Conservation (phyloP, 2,797 vertebrate genomes). For the Takifugu ocellatus region DNA sequence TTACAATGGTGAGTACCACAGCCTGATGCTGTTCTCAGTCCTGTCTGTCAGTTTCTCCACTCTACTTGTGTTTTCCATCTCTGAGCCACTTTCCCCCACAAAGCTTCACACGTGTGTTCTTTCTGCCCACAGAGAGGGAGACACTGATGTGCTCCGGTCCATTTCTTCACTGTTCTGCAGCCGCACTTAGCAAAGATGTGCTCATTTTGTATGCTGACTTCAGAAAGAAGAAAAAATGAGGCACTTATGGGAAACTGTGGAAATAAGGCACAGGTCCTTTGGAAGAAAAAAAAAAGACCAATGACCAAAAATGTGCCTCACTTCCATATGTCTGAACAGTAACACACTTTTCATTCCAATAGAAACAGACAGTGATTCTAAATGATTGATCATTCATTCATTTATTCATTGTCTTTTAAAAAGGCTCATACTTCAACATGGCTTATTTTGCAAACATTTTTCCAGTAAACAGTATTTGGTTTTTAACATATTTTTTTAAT, state of each 20-base stretch:
- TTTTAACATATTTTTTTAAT: too few species aligned
- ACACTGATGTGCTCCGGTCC: conserved; percentile 39
- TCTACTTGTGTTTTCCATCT: background rate
- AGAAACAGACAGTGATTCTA: background rate
- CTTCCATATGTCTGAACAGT: background rate
- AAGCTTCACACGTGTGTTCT: conserved; percentile 9
- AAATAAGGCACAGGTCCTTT: conserved; percentile 5
- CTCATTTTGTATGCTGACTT: conserved; percentile 47
- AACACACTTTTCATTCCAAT: conserved; percentile 13
- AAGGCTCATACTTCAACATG: too few species aligned
- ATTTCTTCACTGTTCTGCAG: conserved; percentile 55
- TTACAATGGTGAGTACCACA: conserved; percentile 57
- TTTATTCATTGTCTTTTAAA: background rate
- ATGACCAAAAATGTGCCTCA: conserved; percentile 36
- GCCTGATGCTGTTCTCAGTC: background rate
- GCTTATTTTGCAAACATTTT: too few species aligned
- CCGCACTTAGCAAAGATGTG: conserved; percentile 47
- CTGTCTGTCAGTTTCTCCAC: background rate
- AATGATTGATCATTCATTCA: too few species aligned
- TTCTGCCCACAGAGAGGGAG: conserved; percentile 48
- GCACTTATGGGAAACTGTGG: background rate
- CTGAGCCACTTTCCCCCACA: background rate
- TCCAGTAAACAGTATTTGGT: too few species aligned
- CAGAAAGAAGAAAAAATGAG: conserved; percentile 29
- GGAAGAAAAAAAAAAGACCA: conserved; percentile 23